phyloP scores from a whole-genome alignment of 2,797 vertebrate genomes.

The Danio jaintianensis region DNA sequence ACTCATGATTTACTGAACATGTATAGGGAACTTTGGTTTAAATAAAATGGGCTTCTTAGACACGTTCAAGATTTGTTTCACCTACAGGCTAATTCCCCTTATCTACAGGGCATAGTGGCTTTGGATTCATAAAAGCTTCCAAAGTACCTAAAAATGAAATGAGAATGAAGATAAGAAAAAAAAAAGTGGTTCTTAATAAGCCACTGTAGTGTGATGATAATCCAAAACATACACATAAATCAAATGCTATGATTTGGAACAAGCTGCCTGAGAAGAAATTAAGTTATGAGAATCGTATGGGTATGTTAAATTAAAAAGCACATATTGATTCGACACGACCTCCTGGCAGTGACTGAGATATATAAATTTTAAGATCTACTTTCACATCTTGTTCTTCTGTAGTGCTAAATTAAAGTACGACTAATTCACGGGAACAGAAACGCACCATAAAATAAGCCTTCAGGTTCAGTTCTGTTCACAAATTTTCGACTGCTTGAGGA shows the following conservation, averaged over 20 bases:
- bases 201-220: conserved; percentile 26
- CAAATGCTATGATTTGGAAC: conserved; percentile 56
- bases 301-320: conserved; percentile 54
- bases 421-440: conserved; percentile 34
- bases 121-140: not conserved
- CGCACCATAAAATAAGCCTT: conserved; percentile 12
- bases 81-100: not conserved
- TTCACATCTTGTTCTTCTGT: not conserved
- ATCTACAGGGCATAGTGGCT: not conserved
- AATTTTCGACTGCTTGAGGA: conserved; percentile 17
- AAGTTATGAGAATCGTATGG: conserved; percentile 50
- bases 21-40: not conserved
- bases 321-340: conserved; percentile 48
- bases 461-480: not conserved
- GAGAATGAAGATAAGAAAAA: not conserved
- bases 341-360: conserved; percentile 44
- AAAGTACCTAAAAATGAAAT: conserved; percentile 15
- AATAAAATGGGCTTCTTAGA: not conserved
- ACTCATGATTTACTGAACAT: not conserved
- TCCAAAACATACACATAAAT: conserved; percentile 53
- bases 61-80: not conserved
- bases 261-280: conserved; percentile 66
- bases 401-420: conserved; percentile 13
- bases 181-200: not conserved
- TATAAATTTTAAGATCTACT: conserved; percentile 26